Evolutionary conservation across 2,113 vertebrate species (phyloP), one percentile per base, ranked within the genome.

Genomic region (Chloroceryle aenea): DNA sequence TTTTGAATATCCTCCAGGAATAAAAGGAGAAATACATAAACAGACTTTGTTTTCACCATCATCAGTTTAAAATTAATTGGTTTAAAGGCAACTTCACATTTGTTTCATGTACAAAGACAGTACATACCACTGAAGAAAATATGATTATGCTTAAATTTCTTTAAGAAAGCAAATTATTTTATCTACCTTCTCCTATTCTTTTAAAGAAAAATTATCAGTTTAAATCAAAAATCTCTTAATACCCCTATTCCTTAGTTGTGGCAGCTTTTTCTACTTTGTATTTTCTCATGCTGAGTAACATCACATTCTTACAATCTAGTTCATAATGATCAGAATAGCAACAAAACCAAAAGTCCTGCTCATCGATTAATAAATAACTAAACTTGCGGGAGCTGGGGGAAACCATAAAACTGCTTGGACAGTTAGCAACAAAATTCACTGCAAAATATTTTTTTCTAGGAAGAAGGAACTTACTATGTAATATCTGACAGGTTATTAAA

Each of bases 1-100:
- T 96, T 95, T 87, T 89, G 94, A 97, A 87, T 48, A 4, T 81
- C 94, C 95, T 96, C 97, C 95, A 95, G 84, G 75, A 92, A 74
- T 66, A 81, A 94, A 93, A 26, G 56, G 80, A 80, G 91, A 92
- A 95, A 94, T 64, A 88, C 34, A 85, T 50, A 68, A 94, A 66
- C 71, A 89, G 53, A 73, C 45, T 67, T 87, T 92, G 89, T 78
- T 94, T 94, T 83, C 69, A 87, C 58, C 90, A 50, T 32, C 82
- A 50, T 48, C 56, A 21, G 38, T 68, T 94, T 85, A 67, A 94
- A 94, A 77, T 19, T 25, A 34, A 59, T 78, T 66, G 67, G 50
- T 77, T 90, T 74, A 72, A 93, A 74, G 26, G 22, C 59, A 89
- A 63, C 3, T 69, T 82, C 42, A 18, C 14, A 1, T 61, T 78